Percentiles rank a stretch among this genome's conserved stretches.
Evolutionary conservation across 2,797 vertebrate genomes (phyloP).

Genomic region (Pseudocheirus occidentalis): DNA sequence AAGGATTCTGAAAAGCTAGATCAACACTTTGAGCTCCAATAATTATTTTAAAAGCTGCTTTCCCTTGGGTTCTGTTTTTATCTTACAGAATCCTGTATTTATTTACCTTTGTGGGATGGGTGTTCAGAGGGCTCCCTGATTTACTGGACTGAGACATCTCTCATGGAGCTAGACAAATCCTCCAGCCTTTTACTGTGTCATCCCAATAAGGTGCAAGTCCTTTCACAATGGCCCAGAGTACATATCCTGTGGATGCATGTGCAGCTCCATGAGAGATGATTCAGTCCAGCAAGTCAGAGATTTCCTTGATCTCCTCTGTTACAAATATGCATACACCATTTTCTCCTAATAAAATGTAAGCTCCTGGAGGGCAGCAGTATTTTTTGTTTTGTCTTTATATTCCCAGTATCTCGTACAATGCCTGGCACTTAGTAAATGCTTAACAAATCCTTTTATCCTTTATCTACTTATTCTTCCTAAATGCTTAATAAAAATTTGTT

Average conservation of each 20-base stretch:
- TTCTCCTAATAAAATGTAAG: neutral
- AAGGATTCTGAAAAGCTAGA: conserved; percentile 21
- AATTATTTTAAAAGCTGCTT: neutral
- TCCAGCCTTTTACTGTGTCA: neutral
- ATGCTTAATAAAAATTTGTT: neutral
- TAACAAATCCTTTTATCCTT: neutral
- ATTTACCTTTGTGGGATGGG: neutral
- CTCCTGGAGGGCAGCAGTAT: neutral
- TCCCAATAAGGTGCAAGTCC: neutral
- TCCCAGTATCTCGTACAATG: neutral
- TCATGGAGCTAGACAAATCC: neutral
- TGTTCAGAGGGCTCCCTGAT: neutral
- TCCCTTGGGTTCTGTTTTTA: neutral
- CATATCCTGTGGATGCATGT: neutral
- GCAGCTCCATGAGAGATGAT: neutral
- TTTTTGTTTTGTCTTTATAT: neutral
- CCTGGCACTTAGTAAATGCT: neutral
- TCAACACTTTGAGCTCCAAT: neutral
- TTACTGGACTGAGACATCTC: neutral
- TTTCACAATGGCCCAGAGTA: neutral
- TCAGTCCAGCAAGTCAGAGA: neutral
- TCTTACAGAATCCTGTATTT: neutral
- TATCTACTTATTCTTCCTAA: neutral
- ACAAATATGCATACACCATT: neutral
- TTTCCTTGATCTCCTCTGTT: neutral